These are phyloP conservation scores for Synchiropus splendidus DNA, from an alignment of 2,113 vertebrate genomes.

Conservation along the genomic window DNA sequence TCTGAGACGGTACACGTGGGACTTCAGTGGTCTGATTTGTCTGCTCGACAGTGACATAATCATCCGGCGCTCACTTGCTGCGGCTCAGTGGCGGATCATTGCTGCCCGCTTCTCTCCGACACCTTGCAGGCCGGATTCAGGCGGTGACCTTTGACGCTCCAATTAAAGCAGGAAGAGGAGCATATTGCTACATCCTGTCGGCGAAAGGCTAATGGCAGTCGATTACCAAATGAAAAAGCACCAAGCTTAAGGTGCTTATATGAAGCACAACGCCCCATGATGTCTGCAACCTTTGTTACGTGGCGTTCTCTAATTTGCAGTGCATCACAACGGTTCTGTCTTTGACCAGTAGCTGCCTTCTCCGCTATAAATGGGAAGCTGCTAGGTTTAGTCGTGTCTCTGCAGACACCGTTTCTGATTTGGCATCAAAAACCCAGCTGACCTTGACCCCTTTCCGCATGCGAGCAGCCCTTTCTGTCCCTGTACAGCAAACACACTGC, in stretches of 20 bases:
- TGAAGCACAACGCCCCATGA: slow-evolving; percentile 7
- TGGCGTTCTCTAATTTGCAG: too few relatives aligned
- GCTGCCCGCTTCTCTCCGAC: slow-evolving; percentile 4
- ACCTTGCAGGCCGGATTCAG: not conserved
- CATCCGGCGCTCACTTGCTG: slow-evolving; percentile 4
- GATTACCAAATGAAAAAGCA: slow-evolving; percentile 17
- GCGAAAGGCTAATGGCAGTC: slow-evolving; percentile 11
- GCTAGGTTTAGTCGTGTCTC: too few relatives aligned
- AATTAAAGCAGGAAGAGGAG: slow-evolving; percentile 30
- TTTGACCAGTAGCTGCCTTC: too few relatives aligned
- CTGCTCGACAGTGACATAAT: slow-evolving; percentile 32
- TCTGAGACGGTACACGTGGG: slow-evolving; percentile 51
- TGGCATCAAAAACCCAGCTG: too few relatives aligned
- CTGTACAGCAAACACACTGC: too few relatives aligned
- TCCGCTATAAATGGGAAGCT: too few relatives aligned
- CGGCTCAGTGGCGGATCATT: slow-evolving; percentile 5
- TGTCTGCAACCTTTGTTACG: slow-evolving; percentile 6
- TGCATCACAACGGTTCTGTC: too few relatives aligned
- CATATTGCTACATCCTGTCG: slow-evolving; percentile 1
- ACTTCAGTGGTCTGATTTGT: slow-evolving; percentile 44
- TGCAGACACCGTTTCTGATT: too few relatives aligned
- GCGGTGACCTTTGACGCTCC: slow-evolving; percentile 35
- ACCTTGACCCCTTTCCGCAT: too few relatives aligned
- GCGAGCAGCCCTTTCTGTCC: too few relatives aligned
- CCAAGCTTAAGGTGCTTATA: not conserved